A percentile compares a stretch with the other conserved stretches of the same genome.
phyloP scores from a whole-genome alignment of 2,888 invertebrate species.

The Thysanoteuthis rhombus region DNA sequence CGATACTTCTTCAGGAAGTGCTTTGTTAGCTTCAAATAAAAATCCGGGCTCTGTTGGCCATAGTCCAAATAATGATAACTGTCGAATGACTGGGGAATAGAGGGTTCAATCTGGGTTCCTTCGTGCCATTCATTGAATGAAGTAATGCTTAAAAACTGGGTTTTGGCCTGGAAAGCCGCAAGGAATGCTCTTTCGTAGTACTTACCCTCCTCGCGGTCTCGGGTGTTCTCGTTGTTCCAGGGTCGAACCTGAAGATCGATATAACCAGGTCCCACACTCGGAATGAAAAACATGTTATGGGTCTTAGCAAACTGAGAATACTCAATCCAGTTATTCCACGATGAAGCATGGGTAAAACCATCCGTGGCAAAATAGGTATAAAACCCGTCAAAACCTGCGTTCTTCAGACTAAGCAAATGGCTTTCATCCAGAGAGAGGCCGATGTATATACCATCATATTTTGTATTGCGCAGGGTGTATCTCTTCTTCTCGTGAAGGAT shows the following conservation, averaged over 20 bases:
- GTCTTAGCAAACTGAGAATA: conserved; percentile 48
- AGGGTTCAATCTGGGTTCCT: conserved; percentile 80
- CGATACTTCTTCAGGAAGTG: conserved; percentile 39
- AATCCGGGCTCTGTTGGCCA: conserved; percentile 73
- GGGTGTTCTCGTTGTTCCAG: conserved; percentile 73
- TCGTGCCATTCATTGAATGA: conserved; percentile 83
- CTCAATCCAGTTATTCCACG: conserved; percentile 65
- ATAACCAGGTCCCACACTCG: conserved; percentile 79
- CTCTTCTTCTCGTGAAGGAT: conserved; percentile 66
- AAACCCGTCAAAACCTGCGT: conserved; percentile 72
- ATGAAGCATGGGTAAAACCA: conserved; percentile 76
- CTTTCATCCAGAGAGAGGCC: conserved; percentile 73
- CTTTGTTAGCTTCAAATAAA: conserved; percentile 75
- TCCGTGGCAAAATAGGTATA: conserved; percentile 77
- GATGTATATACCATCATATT: conserved; percentile 73
- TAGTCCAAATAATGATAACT: conserved; percentile 72
- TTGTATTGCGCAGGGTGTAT: conserved; percentile 71
- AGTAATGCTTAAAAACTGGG: conserved; percentile 75
- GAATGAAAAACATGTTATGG: conserved; percentile 71
- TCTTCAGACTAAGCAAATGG: conserved; percentile 68
- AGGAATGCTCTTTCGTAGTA: conserved; percentile 77
- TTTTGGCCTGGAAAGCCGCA: conserved; percentile 72
- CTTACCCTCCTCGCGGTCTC: conserved; percentile 72
- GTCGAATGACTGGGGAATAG: conserved; percentile 65
- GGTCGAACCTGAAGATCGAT: conserved; percentile 75